Conservation (phyloP, 2,113 vertebrate genomes). For the Pseudopodoces humilis region DNA sequence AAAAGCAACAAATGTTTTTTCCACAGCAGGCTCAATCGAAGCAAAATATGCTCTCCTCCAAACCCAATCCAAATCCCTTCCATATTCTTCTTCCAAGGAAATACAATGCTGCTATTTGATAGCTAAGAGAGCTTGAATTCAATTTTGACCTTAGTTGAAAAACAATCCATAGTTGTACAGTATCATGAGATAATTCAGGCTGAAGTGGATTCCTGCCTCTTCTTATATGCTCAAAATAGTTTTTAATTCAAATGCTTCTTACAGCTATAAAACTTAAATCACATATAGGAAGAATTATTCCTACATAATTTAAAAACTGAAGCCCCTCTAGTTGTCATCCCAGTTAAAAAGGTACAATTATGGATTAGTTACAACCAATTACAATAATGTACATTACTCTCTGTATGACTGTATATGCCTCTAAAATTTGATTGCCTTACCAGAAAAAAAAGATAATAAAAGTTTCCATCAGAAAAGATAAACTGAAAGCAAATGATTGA, state of each 20-base stretch:
- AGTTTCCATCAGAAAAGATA: neutral
- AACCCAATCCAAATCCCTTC: neutral
- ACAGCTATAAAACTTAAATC: neutral
- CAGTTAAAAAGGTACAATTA: conserved; percentile 7
- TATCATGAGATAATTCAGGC: neutral
- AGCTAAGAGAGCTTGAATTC: neutral
- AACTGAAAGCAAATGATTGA: neutral
- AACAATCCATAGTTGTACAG: neutral
- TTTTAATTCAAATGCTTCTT: neutral
- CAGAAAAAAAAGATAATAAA: neutral
- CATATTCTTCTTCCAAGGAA: neutral
- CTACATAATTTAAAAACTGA: neutral
- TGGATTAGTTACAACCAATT: conserved; percentile 11
- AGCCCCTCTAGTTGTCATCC: neutral
- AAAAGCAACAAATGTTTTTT: neutral
- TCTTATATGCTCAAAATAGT: neutral
- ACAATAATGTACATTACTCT: neutral
- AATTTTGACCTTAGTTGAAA: neutral
- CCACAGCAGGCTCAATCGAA: neutral
- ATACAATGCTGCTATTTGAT: neutral
- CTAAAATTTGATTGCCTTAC: neutral
- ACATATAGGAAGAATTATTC: neutral
- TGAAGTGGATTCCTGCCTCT: neutral
- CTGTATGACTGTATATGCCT: neutral
- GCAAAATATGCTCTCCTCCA: neutral